Evolutionary conservation across 2,888 invertebrate species (phyloP).

Genomic region (Cybosia mesomella): DNA sequence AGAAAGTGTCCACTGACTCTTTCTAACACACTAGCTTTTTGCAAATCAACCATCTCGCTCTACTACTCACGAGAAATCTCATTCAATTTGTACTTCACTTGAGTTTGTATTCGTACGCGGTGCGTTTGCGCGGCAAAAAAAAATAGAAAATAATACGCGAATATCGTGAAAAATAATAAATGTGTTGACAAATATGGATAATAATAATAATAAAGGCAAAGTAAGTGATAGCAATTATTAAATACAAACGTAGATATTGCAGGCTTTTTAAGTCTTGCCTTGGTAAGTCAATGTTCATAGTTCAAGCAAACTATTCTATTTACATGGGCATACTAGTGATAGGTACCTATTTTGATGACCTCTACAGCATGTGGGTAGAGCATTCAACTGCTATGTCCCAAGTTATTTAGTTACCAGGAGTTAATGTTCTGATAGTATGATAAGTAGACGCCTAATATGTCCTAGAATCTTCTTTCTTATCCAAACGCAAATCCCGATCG

Average conservation of each 20-base stretch:
- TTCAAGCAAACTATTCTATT: neutral
- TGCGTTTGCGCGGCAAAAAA: conserved; percentile 44
- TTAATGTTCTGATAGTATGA: no score
- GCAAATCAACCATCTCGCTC: conserved; percentile 56
- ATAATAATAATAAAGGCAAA: conserved; percentile 30
- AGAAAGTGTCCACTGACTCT: conserved; percentile 74
- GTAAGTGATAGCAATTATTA: conserved; percentile 21
- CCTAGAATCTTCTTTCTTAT: no score
- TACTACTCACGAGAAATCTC: conserved; percentile 45
- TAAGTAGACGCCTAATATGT: no score
- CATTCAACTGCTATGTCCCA: no score
- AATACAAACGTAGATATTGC: neutral
- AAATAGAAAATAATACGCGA: conserved; percentile 31
- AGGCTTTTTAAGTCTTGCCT: neutral
- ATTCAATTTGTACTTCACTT: conserved; percentile 58
- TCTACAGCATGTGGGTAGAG: no score
- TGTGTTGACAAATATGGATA: conserved; percentile 46
- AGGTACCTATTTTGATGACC: no score
- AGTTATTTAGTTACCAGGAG: no score
- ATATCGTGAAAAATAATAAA: conserved; percentile 26
- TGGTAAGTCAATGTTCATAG: neutral
- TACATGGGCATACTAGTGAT: no score
- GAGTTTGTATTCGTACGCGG: conserved; percentile 49
- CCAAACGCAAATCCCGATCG: no score
- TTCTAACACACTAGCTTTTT: conserved; percentile 47